Evolutionary conservation across 2,113 vertebrate species (phyloP), one percentile per base, ranked within the genome.

Genomic region (Cygnus atratus): DNA sequence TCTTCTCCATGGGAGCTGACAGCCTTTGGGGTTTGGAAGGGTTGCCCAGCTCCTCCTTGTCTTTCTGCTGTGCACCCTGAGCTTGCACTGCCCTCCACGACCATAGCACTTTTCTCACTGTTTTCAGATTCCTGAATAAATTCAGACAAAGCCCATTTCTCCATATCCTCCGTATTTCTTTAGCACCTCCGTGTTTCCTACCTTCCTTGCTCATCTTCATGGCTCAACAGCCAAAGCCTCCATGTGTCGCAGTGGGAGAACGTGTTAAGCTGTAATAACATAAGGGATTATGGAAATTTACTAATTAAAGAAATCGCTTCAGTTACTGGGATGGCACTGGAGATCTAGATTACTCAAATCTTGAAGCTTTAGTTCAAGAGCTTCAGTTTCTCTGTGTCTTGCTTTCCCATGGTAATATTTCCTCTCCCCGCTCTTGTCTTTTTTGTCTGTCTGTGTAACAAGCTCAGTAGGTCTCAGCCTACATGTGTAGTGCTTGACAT

Each of bases 191-290:
- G 3, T 57, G 3, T 48, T n/a, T 88, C 37, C 9, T 7, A 4
- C 12, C 41, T 67, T 43, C 12, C 10, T 90, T 67, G 46, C 17
- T 76, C 48, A 55, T 90, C 84, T 82, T 62, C 61, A 37, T 11
- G 28, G 26, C 31, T 71, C n/a, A 57, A 37, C 28, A 62, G 33
- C 33, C 63, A 39, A 71, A 84, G 3, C 18, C 43, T 83, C 28
- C 16, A 7, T 0, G 2, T 7, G n/a, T 11, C 2, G 0, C 35
- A 58, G 15, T 29, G 26, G 63, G 6, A 84, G 39, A 88, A 74
- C 0, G 0, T 17, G 5, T 31, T 1, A 1, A 79, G 15, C 37
- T 88, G 33, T 43, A 46, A 3, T 55, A 65, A 68, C 26, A 67
- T 21, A 48, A 66, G 9, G 28, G 15, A 46, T 72, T 55, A 59